Percentiles rank a stretch among this genome's conserved stretches.
phyloP scores from a whole-genome alignment of 1,140 invertebrate genomes.

The Anoplolepis gracilipes region DNA sequence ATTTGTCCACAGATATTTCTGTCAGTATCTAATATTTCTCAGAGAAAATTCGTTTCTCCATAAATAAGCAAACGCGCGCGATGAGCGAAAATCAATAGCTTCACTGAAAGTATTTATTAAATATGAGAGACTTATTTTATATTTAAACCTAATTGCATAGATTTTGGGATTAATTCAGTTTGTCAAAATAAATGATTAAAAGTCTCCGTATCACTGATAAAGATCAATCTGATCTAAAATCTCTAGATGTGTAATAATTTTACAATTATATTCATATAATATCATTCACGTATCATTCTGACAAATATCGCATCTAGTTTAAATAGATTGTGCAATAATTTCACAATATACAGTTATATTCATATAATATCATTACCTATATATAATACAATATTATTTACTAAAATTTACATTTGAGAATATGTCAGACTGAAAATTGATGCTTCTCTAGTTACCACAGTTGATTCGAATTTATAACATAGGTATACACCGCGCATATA shows the following conservation, averaged over 20 bases:
- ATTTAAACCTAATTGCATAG: slow-evolving; percentile 10
- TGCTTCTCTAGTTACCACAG: neutral
- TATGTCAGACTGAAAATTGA: neutral
- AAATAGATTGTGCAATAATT: neutral
- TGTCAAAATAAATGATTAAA: too few relatives aligned
- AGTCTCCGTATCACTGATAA: neutral
- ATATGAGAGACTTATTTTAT: neutral
- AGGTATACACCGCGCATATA: neutral
- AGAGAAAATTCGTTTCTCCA: slow-evolving; percentile 14
- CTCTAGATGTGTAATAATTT: too few relatives aligned
- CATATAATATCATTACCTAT: neutral
- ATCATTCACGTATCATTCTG: neutral
- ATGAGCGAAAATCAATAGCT: slow-evolving; percentile 24
- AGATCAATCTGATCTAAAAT: neutral
- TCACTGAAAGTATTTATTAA: neutral
- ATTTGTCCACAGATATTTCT: slow-evolving; percentile 61
- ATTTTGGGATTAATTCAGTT: slow-evolving; percentile 2
- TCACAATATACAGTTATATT: neutral
- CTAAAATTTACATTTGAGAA: neutral
- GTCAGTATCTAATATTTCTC: slow-evolving; percentile 1
- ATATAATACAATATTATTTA: neutral
- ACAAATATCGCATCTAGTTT: neutral
- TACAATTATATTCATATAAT: too few relatives aligned
- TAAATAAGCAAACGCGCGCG: neutral
- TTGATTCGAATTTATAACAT: neutral